Base-by-base conservation (phyloP, 2,797 vertebrate species). In the Muscicapa comitata region DNA sequence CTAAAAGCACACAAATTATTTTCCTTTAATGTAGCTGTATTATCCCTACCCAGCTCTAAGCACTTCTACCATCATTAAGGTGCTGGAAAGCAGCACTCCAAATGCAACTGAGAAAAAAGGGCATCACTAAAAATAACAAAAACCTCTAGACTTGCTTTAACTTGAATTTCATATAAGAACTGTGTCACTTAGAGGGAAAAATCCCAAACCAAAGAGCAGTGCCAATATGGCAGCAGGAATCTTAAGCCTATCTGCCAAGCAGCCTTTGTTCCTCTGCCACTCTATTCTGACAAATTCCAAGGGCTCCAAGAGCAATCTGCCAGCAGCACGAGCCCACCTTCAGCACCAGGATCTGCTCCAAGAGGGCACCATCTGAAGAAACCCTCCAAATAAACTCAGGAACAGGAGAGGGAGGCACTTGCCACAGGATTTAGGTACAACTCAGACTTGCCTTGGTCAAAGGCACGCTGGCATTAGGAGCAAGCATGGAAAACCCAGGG, bases 211-310 rank as follows among this genome's bases (percentile, higher is more conserved):
- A 84, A 57, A 66, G 65, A 82, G 50, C 40, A 21, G 29, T 67
- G 65, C 65, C 89, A 87, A 68, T 43, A 79, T 28, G 80, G 93
- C 93, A 93, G 90, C 70, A 84, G 86, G 90, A 81, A 90, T 43
- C 82, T 72, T 61, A 42, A 86, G 68, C 45, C 65, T 86, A 31
- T 91, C 71, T 81, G 73, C 90, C 85, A 86, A 86, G 79, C 83
- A 86, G 94, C 88, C 82, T 95, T 95, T 93, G 90, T 88, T 95
- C 88, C 80, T 88, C 57, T 58, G 79, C 76, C 3, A 10, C 86
- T 89, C 75, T 37, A 5, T 47, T 71, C 76, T 67, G 68, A 81
- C 79, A 81, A 70, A 81, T 75, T 66, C 66, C 62, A 83, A 57
- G 21, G 51, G 38, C 73, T 51, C 43, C 47, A 53, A 33, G 47